phyloP scores from a whole-genome alignment of 2,888 invertebrate genomes.

The Lasioglossum pauxillum region DNA sequence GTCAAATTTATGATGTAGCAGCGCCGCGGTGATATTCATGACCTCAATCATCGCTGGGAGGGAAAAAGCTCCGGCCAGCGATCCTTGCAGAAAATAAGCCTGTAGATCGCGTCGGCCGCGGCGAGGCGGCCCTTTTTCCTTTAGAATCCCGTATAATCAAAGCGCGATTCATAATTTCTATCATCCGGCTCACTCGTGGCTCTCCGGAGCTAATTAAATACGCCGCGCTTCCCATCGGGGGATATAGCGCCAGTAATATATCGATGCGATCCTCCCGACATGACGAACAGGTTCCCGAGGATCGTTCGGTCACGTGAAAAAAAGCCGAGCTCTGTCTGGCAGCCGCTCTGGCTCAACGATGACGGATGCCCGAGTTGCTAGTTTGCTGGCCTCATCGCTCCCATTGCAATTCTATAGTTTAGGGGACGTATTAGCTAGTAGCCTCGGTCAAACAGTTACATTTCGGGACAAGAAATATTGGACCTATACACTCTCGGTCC shows the following conservation, averaged over 20 bases:
- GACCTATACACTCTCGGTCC: no score
- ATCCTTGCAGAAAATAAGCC: conserved; percentile 41
- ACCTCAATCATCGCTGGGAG: conserved; percentile 36
- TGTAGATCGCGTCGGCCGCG: conserved; percentile 14
- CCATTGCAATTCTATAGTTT: not conserved
- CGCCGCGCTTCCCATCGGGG: conserved; percentile 36
- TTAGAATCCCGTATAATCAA: conserved; percentile 47
- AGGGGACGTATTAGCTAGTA: not conserved
- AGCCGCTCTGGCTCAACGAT: conserved; percentile 27
- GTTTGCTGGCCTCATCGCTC: conserved; percentile 17
- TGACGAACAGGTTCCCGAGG: conserved; percentile 60
- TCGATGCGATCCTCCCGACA: conserved; percentile 49
- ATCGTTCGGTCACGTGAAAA: conserved; percentile 43
- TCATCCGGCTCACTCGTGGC: conserved; percentile 35
- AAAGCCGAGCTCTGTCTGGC: conserved; percentile 29
- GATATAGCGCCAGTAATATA: conserved; percentile 41
- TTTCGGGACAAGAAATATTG: not conserved
- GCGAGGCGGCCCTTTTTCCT: conserved; percentile 36
- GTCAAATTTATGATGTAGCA: conserved; percentile 11
- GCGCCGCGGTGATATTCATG: conserved; percentile 34
- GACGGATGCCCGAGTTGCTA: conserved; percentile 43
- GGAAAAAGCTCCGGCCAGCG: conserved; percentile 37
- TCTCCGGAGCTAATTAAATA: conserved; percentile 55
- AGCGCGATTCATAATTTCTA: conserved; percentile 55
- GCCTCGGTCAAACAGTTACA: not conserved